Base-by-base conservation (phyloP, 1,140 invertebrate species). In the Plodia interpunctella region DNA sequence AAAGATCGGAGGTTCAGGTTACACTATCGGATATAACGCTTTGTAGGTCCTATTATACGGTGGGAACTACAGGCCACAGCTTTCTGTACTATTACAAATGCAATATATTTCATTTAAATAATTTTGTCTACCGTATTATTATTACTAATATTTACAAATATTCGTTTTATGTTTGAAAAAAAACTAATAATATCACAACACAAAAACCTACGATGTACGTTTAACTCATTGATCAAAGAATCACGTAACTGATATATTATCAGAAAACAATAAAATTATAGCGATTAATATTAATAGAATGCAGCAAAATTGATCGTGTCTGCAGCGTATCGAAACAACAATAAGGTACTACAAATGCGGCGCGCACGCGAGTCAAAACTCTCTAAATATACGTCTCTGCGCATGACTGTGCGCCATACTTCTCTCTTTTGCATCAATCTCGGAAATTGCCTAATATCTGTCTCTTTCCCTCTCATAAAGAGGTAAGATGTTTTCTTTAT, bases 311-410 rank as follows among this genome's bases (percentile, higher is more conserved):
- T 55, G 44, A 62, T 44, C 32, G 59, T 57, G 50, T 53, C 66
- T 59, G 64, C 64, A 70, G 69, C 73, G 72, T 77, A 77, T 74
- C 72, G 70, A 78, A 78, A 72, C 61, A 74, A 74, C 72, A 78
- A 76, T 75, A 78, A 57, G 44, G 25, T 51, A 70, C 69, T 70
- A 55, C 57, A 63, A 68, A 69, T 65, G 60, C 63, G 63, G 60
- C 65, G 68, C 66, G 66, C 66, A 62, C 57, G 61, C 63, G 71
- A 69, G 72, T 71, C 68, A 74, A 76, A 74, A 74, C 54, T 63
- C 32, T 55, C 73, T 66, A 74, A 80, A 77, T 74, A 74, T 73
- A 75, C 67, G 72, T 56, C 74, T 71, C 59, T 60, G 71, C 67
- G 62, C 63, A 68, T 66, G 60, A 62, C 51, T 63, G 65, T 68